Percentiles rank a stretch among this genome's conserved stretches.
Conservation (phyloP, 2,113 vertebrate genomes). For the Grammomys dolichurus region DNA sequence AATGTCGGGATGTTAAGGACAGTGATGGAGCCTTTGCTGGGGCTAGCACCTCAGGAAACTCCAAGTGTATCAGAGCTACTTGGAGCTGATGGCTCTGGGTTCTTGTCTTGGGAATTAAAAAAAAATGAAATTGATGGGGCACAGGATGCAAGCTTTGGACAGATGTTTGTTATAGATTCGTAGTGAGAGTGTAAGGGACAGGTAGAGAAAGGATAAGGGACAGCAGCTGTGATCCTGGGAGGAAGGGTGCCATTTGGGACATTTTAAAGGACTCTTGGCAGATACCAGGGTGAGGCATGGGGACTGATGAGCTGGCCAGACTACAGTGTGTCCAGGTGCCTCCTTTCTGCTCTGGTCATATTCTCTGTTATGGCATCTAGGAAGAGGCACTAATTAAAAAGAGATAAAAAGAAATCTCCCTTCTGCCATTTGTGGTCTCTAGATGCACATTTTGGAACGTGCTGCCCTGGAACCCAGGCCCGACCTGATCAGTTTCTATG, state of each 20-base stretch:
- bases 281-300: background rate
- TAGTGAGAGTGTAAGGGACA: too few species aligned
- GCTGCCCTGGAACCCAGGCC: background rate
- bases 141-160: background rate
- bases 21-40: background rate
- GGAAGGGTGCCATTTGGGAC: too few species aligned
- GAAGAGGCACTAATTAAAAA: background rate
- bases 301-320: background rate
- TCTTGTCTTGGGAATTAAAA: background rate
- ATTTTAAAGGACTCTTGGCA: background rate
- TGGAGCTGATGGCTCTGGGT: background rate
- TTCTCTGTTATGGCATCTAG: background rate
- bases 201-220: background rate
- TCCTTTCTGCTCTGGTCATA: background rate
- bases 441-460: background rate
- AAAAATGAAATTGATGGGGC: background rate
- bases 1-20: too few species aligned
- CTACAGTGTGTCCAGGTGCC: too few species aligned
- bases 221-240: background rate
- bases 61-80: too few species aligned
- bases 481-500: background rate
- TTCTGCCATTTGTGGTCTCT: background rate
- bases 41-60: background rate
- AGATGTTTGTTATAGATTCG: background rate
- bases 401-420: background rate